Evolutionary conservation across 2,113 vertebrate species (phyloP).

Genomic region (Hymenochirus boettgeri): DNA sequence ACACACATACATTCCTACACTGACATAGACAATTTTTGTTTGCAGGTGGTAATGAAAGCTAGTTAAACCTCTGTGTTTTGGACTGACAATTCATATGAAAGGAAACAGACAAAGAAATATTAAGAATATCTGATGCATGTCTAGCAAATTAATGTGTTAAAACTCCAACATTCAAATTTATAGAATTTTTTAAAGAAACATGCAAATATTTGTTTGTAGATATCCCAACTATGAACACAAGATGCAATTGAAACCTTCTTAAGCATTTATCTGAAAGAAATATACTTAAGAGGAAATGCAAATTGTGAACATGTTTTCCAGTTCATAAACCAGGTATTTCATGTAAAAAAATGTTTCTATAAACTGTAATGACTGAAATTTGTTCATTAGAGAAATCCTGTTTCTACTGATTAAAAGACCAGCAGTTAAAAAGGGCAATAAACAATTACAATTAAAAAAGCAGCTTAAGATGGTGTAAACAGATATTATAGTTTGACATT

Average conservation of each 20-base stretch:
- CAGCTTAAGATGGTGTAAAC: constrained; percentile 32
- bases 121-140: too few species aligned
- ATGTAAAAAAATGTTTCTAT: constrained; percentile 41
- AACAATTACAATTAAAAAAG: constrained; percentile 42
- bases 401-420: constrained; percentile 41
- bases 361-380: constrained; percentile 41
- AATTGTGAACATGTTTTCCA: constrained; percentile 39
- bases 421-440: constrained; percentile 37
- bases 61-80: too few species aligned
- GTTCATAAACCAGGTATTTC: constrained; percentile 40
- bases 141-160: too few species aligned
- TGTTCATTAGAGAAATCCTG: constrained; percentile 39
- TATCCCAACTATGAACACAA: background rate
- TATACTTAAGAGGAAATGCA: constrained; percentile 39
- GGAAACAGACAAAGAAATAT: too few species aligned
- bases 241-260: constrained; percentile 19
- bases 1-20: too few species aligned
- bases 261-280: constrained; percentile 18
- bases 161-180: too few species aligned
- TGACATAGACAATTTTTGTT: too few species aligned
- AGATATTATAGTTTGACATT: too few species aligned
- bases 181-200: too few species aligned
- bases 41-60: too few species aligned
- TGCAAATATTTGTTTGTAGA: too few species aligned
- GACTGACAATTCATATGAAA: too few species aligned